phyloP scores from a whole-genome alignment of 2,888 invertebrate species.

The Spodoptera picta region DNA sequence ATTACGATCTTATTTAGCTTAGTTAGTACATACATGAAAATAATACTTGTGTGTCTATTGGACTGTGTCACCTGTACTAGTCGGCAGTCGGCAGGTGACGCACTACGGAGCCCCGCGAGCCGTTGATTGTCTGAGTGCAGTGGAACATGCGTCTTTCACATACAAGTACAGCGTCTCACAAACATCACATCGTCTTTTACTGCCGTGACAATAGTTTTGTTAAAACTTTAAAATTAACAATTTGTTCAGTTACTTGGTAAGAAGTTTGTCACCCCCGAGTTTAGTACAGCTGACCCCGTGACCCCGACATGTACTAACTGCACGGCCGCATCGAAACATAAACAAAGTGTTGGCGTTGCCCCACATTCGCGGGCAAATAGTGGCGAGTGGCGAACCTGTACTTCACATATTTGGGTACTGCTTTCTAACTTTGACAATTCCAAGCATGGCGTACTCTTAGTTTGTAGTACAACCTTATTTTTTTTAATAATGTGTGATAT shows the following conservation, averaged over 20 bases:
- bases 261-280: too few species aligned
- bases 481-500: too few species aligned
- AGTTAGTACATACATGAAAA: too few species aligned
- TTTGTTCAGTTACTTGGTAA: too few species aligned
- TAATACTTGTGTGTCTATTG: too few species aligned
- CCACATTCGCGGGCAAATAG: conserved; percentile 37
- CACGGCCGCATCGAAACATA: conserved; percentile 1
- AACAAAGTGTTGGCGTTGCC: conserved; percentile 18
- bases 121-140: conserved; percentile 27
- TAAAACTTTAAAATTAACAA: background rate
- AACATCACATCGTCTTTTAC: background rate
- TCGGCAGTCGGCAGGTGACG: conserved; percentile 12
- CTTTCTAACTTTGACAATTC: too few species aligned
- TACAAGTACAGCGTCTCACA: conserved; percentile 9
- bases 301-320: conserved; percentile 2
- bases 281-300: conserved; percentile 3
- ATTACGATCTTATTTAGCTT: too few species aligned
- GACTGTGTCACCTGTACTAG: too few species aligned
- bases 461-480: too few species aligned
- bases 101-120: conserved; percentile 23
- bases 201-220: background rate
- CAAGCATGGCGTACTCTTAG: too few species aligned
- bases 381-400: too few species aligned
- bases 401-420: background rate
- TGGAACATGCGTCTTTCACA: conserved; percentile 24